A percentile compares a stretch with the other conserved stretches of the same genome.
Evolutionary conservation across 1,140 invertebrate species (phyloP).

Genomic region (Luehdorfia chinensis): DNA sequence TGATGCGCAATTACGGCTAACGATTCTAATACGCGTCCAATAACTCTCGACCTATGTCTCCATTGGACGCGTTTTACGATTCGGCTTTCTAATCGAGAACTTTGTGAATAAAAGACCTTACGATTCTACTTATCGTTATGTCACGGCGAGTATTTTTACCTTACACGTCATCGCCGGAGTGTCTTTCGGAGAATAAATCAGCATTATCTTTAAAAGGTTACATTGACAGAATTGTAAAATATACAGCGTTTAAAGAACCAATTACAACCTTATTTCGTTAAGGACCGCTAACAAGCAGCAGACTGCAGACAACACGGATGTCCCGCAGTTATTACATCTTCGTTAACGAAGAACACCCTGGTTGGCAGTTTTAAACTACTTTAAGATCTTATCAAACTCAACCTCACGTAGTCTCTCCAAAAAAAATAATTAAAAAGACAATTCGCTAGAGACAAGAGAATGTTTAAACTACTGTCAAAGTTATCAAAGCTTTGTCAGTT

Average conservation of each 20-base stretch:
- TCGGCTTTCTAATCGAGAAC: conserved; percentile 59
- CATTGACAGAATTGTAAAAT: not conserved
- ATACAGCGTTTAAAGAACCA: not conserved
- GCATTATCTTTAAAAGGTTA: not conserved
- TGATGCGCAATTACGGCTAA: conserved; percentile 59
- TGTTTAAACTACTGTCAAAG: conserved; percentile 60
- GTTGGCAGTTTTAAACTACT: conserved; percentile 20
- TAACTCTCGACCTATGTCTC: conserved; percentile 38
- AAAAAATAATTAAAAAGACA: conserved; percentile 29
- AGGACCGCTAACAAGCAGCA: not conserved
- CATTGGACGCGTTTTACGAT: conserved; percentile 42
- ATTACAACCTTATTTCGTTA: conserved; percentile 6
- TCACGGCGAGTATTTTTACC: too few relatives aligned
- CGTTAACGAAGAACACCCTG: conserved; percentile 21
- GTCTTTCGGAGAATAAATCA: not conserved
- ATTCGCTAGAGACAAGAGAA: conserved; percentile 33
- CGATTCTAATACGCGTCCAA: conserved; percentile 49
- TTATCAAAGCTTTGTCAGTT: conserved; percentile 44
- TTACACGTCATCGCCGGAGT: too few relatives aligned
- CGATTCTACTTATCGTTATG: too few relatives aligned
- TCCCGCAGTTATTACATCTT: conserved; percentile 19
- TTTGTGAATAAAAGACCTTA: too few relatives aligned
- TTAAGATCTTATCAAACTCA: conserved; percentile 29
- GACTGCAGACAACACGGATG: not conserved
- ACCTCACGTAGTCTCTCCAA: conserved; percentile 34